A percentile compares a stretch with the other conserved stretches of the same genome.
phyloP scores from a whole-genome alignment of 2,888 invertebrate species.

The Tolmerus cingulatus region DNA sequence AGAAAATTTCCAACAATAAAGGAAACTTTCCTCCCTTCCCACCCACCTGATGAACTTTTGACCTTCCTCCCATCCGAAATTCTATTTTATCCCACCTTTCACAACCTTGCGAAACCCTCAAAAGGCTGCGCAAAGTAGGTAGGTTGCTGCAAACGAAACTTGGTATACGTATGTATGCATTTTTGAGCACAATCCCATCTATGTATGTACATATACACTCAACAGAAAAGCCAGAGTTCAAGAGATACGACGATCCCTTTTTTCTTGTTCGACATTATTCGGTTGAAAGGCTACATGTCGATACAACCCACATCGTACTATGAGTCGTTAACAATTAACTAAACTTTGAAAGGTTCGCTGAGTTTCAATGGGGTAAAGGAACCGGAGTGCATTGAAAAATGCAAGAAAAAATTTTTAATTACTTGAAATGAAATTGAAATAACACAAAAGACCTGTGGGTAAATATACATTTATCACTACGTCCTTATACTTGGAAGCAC shows the following conservation, averaged over 20 bases:
- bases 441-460: background rate
- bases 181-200: background rate
- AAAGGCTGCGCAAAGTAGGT: background rate
- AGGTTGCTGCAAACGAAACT: background rate
- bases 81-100: background rate
- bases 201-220: background rate
- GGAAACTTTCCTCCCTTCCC: background rate
- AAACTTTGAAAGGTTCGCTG: background rate
- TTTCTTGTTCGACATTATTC: no score
- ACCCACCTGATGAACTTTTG: background rate
- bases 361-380: background rate
- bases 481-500: no score
- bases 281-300: no score
- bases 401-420: background rate
- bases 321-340: background rate
- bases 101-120: background rate
- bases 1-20: background rate
- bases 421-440: background rate
- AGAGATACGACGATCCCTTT: background rate
- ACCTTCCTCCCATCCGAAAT: background rate
- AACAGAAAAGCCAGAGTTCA: background rate
- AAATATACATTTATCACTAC: no score
- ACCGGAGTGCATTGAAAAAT: background rate
- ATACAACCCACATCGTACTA: no score
- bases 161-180: background rate